Evolutionary conservation across 2,113 vertebrate species (phyloP).

Genomic region (Pedetes capensis): DNA sequence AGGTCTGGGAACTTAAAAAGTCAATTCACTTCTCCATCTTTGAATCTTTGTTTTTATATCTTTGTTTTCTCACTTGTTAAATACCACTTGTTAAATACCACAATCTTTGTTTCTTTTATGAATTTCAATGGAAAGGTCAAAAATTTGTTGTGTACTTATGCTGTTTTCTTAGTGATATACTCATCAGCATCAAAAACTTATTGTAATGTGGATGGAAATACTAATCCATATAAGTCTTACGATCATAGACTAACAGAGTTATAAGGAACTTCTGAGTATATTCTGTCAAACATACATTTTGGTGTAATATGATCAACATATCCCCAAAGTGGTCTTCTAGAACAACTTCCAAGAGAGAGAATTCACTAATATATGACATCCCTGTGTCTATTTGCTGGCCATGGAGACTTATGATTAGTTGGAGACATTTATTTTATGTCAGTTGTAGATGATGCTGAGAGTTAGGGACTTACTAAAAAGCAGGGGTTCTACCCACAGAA

Average conservation of each 20-base stretch:
- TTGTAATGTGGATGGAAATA: not conserved
- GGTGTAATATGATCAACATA: not conserved
- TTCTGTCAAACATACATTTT: not conserved
- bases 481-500: no score
- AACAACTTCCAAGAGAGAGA: not conserved
- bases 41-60: no score
- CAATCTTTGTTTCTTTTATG: not conserved
- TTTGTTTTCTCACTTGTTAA: conserved; percentile 38
- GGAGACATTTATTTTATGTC: conserved; percentile 20
- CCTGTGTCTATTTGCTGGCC: not conserved
- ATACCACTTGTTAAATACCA: conserved; percentile 50
- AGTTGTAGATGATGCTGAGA: not conserved
- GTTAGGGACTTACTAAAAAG: not conserved
- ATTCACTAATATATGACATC: not conserved
- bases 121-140: conserved; percentile 7
- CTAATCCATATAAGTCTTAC: not conserved
- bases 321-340: not conserved
- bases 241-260: not conserved
- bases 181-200: not conserved
- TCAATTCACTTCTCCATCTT: not conserved
- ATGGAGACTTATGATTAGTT: not conserved
- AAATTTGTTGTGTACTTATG: not conserved
- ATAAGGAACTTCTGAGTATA: not conserved
- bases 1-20: not conserved
- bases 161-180: not conserved